Percentiles rank a stretch among this genome's conserved stretches.
Conservation (phyloP, 2,113 vertebrate genomes). For the Motacilla tschutschensis region DNA sequence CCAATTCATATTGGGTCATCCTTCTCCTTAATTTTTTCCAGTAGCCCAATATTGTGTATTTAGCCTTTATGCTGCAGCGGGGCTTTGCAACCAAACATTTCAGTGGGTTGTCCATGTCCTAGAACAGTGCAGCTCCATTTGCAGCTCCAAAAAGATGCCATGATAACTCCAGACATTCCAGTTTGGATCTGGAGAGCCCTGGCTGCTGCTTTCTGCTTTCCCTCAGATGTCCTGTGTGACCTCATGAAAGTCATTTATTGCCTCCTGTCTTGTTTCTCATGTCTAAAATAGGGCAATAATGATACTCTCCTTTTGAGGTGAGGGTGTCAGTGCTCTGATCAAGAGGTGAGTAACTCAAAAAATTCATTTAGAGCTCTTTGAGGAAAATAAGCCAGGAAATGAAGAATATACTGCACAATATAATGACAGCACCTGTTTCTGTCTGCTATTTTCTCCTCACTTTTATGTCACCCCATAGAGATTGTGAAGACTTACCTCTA, state of each 20-base stretch:
- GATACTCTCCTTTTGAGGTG: background rate
- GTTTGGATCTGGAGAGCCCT: background rate
- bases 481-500: background rate
- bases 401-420: background rate
- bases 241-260: background rate
- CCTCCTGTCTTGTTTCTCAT: background rate
- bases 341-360: background rate
- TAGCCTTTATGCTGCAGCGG: background rate
- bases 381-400: background rate
- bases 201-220: background rate
- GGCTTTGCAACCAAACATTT: background rate
- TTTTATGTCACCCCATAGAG: background rate
- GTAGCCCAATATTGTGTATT: background rate
- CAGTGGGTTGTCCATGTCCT: background rate
- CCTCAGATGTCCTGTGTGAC: background rate
- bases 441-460: background rate
- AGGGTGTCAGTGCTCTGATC: background rate
- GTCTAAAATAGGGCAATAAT: accelerated
- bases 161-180: accelerated
- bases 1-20: background rate
- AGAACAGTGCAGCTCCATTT: background rate
- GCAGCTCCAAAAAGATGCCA: background rate
- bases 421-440: background rate
- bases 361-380: background rate
- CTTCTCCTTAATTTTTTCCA: background rate